Conservation (phyloP, 2,113 vertebrate genomes). For the Megaceryle torquata region DNA sequence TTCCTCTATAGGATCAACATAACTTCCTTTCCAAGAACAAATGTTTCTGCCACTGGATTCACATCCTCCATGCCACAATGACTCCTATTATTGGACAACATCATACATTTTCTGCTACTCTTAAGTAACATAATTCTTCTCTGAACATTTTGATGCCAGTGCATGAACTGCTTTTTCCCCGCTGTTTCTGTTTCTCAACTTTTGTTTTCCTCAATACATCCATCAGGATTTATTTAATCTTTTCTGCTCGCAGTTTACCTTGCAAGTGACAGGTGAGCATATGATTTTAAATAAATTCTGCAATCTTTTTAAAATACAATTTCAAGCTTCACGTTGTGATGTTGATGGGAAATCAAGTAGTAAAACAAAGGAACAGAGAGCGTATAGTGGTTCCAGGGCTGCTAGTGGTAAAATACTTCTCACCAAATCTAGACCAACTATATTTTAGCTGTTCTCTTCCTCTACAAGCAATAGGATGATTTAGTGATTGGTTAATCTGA, state of each 20-base stretch:
- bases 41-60: not conserved
- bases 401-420: not conserved
- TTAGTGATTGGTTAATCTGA: not conserved
- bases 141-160: not conserved
- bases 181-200: not conserved
- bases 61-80: not conserved
- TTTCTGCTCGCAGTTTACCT: not conserved
- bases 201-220: not conserved
- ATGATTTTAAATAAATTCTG: not conserved
- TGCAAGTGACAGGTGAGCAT: not conserved
- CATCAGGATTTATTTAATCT: not conserved
- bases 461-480: not conserved
- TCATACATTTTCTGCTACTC: not conserved
- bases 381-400: not conserved
- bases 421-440: not conserved
- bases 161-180: not conserved
- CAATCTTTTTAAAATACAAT: not conserved
- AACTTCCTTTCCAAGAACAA: not conserved
- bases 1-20: not conserved
- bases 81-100: not conserved
- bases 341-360: not conserved
- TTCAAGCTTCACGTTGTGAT: not conserved
- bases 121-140: not conserved
- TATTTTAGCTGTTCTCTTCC: not conserved
- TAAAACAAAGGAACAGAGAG: not conserved